Evolutionary conservation across 2,113 vertebrate species (phyloP).

Genomic region (Xenus cinereus): DNA sequence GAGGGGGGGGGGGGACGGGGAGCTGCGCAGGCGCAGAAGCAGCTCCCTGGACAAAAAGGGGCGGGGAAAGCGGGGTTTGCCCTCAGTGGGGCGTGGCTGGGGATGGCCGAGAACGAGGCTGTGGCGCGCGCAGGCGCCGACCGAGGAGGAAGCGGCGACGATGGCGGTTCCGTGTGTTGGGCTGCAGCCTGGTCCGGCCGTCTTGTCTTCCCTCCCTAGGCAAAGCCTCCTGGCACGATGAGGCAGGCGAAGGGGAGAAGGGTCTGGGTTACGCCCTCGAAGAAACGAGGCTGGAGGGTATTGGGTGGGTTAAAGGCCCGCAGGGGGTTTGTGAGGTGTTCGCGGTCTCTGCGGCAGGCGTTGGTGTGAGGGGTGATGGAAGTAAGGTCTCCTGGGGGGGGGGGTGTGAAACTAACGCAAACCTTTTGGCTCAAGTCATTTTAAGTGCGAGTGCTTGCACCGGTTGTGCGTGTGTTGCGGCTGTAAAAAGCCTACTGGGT

Average conservation of each 20-base stretch:
- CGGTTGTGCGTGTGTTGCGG: accelerated
- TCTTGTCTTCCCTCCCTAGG: accelerated
- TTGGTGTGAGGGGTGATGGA: neutral
- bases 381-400: no score
- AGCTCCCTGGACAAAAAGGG: accelerated
- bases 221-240: accelerated
- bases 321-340: neutral
- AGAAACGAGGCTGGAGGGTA: no score
- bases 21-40: accelerated
- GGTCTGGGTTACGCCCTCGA: accelerated
- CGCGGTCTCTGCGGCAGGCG: accelerated
- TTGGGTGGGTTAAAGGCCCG: neutral
- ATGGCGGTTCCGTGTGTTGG: no score
- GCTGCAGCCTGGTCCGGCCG: no score
- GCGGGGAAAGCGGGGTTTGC: accelerated
- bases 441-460: accelerated
- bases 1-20: accelerated
- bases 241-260: accelerated
- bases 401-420: no score
- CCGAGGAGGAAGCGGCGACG: neutral
- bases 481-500: neutral
- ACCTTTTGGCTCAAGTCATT: neutral
- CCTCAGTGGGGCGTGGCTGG: neutral
- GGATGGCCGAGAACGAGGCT: accelerated
- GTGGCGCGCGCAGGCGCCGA: accelerated